phyloP scores from a whole-genome alignment of 1,140 invertebrate genomes.

The Macrobrachium rosenbergii region DNA sequence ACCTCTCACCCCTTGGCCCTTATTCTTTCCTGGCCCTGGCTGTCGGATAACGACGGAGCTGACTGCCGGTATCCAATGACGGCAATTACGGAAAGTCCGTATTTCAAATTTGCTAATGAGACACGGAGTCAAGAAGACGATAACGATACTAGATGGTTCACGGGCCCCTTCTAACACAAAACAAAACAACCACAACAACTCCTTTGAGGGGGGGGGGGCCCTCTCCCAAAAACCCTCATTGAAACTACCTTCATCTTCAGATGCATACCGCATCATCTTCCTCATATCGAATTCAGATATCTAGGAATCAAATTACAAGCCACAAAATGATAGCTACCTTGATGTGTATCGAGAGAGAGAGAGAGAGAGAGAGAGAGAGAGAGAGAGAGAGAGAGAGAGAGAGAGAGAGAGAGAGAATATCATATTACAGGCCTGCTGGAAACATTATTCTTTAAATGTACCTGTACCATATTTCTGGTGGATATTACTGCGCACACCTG shows the following conservation, averaged over 20 bases:
- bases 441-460: too few species aligned
- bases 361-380: neutral
- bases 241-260: too few species aligned
- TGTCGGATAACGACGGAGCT: slow-evolving; percentile 47
- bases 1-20: too few species aligned
- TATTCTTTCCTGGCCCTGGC: slow-evolving; percentile 43
- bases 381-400: neutral
- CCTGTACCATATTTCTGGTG: too few species aligned
- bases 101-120: slow-evolving; percentile 58
- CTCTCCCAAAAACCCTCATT: too few species aligned
- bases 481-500: too few species aligned
- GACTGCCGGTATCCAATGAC: slow-evolving; percentile 53
- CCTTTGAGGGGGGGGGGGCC: neutral
- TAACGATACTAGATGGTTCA: neutral
- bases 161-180: too few species aligned
- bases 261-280: neutral
- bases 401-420: too few species aligned
- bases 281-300: slow-evolving; percentile 55
- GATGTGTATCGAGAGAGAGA: neutral
- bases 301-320: slow-evolving; percentile 54
- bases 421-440: too few species aligned
- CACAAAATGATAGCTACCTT: slow-evolving; percentile 26
- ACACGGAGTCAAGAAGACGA: neutral
- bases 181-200: too few species aligned
- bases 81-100: slow-evolving; percentile 52